phyloP scores from a whole-genome alignment of 2,888 invertebrate species.

The Drosophila algonquin region DNA sequence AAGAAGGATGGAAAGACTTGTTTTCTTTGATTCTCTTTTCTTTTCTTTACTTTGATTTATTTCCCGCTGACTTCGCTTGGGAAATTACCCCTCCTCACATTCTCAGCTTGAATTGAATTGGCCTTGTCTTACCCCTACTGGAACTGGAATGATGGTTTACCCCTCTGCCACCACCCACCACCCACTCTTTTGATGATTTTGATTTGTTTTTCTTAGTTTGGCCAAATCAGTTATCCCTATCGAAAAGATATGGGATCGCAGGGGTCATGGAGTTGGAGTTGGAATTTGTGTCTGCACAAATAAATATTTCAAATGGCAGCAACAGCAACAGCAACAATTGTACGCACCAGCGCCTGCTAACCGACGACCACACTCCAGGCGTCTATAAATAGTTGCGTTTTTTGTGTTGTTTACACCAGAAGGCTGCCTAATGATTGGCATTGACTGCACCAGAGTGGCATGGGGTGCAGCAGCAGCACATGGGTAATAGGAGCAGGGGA shows the following conservation, averaged over 20 bases:
- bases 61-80: neutral
- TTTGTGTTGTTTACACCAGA: slow-evolving; percentile 54
- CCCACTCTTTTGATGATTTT: neutral
- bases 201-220: slow-evolving; percentile 6
- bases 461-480: slow-evolving; percentile 5
- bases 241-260: slow-evolving; percentile 1
- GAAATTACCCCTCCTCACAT: slow-evolving; percentile 27
- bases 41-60: neutral
- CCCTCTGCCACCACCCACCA: neutral
- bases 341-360: slow-evolving; percentile 42
- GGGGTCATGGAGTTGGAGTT: neutral
- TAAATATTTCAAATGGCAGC: slow-evolving; percentile 6
- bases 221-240: slow-evolving; percentile 19
- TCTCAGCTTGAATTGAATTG: neutral
- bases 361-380: slow-evolving; percentile 5
- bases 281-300: neutral
- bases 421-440: slow-evolving; percentile 68
- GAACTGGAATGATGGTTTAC: neutral
- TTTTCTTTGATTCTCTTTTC: neutral
- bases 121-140: slow-evolving; percentile 8
- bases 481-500: slow-evolving; percentile 40
- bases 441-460: slow-evolving; percentile 47
- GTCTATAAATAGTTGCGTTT: slow-evolving; percentile 64
- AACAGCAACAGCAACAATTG: slow-evolving; percentile 19
- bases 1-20: neutral